These are phyloP conservation scores for Amblyopsis rosae DNA, from an alignment of 2,113 vertebrate species.

Conservation along the genomic window DNA sequence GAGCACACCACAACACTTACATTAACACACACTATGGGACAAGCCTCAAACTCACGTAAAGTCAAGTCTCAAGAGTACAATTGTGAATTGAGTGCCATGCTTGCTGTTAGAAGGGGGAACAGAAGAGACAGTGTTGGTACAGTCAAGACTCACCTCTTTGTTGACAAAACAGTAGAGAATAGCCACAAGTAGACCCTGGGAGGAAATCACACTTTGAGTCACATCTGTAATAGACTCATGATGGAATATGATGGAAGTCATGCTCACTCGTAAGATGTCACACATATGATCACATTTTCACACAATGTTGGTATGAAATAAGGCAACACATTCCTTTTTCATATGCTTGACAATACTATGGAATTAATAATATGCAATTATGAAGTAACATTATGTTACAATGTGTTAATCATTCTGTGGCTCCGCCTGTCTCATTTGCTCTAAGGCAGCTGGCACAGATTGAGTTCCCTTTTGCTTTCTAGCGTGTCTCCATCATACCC, in stretches of 20 bases:
- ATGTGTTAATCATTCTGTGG: not conserved
- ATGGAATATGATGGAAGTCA: not conserved
- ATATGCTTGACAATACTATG: too few relatives aligned
- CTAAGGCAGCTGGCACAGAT: not conserved
- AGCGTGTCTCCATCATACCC: not conserved
- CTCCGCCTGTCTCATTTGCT: not conserved
- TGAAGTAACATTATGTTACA: too few relatives aligned
- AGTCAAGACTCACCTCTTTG: slow-evolving; percentile 85
- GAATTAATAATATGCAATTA: too few relatives aligned
- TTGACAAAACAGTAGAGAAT: slow-evolving; percentile 98
- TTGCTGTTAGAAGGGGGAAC: not conserved
- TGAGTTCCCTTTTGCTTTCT: slow-evolving; percentile 12
- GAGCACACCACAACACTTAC: too few relatives aligned
- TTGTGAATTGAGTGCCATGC: not conserved
- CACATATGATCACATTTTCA: not conserved
- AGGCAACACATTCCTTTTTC: too few relatives aligned
- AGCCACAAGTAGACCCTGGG: slow-evolving; percentile 93
- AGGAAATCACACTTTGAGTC: slow-evolving; percentile 31
- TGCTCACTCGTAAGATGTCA: not conserved
- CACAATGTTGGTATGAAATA: too few relatives aligned
- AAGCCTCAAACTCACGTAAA: not conserved
- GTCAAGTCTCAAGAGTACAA: not conserved
- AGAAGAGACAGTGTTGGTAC: not conserved
- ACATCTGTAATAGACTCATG: not conserved
- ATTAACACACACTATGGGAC: too few relatives aligned